Percentiles rank a stretch among this genome's conserved stretches.
phyloP scores from a whole-genome alignment of 2,888 invertebrate genomes.

The Sussaba pulchella region DNA sequence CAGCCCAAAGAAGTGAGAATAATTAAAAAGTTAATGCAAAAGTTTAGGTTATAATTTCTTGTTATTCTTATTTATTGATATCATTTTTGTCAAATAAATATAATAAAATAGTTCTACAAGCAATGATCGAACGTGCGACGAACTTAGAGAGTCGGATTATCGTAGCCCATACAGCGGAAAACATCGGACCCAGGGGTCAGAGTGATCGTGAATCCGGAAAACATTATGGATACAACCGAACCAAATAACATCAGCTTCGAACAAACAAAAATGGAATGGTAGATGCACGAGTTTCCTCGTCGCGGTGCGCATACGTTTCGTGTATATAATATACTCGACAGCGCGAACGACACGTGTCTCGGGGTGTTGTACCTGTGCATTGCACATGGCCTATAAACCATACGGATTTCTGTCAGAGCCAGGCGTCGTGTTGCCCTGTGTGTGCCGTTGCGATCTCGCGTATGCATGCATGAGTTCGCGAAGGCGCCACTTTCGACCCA shows the following conservation, averaged over 20 bases:
- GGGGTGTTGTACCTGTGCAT: constrained; percentile 64
- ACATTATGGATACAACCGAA: constrained; percentile 22
- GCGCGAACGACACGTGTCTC: constrained; percentile 65
- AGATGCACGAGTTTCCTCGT: constrained; percentile 21
- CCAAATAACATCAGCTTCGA: constrained; percentile 43
- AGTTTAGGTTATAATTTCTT: too few species aligned
- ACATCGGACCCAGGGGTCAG: not conserved
- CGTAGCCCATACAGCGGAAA: not conserved
- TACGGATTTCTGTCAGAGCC: constrained; percentile 72
- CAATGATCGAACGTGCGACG: constrained; percentile 24
- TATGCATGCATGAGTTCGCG: constrained; percentile 44
- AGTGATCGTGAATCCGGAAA: constrained; percentile 38
- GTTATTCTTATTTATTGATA: too few species aligned
- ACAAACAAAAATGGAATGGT: constrained; percentile 31
- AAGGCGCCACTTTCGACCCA: constrained; percentile 60
- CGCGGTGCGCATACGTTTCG: constrained; percentile 41
- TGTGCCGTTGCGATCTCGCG: constrained; percentile 35
- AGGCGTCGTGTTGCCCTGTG: constrained; percentile 64
- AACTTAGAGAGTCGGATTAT: constrained; percentile 15
- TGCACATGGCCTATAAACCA: constrained; percentile 69
- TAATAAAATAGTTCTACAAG: too few species aligned
- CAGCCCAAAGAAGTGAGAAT: not conserved
- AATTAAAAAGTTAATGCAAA: not conserved
- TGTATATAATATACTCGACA: constrained; percentile 38
- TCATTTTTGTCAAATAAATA: too few species aligned